Base-by-base conservation (phyloP, 2,797 vertebrate species). In the Gallinago stenura region DNA sequence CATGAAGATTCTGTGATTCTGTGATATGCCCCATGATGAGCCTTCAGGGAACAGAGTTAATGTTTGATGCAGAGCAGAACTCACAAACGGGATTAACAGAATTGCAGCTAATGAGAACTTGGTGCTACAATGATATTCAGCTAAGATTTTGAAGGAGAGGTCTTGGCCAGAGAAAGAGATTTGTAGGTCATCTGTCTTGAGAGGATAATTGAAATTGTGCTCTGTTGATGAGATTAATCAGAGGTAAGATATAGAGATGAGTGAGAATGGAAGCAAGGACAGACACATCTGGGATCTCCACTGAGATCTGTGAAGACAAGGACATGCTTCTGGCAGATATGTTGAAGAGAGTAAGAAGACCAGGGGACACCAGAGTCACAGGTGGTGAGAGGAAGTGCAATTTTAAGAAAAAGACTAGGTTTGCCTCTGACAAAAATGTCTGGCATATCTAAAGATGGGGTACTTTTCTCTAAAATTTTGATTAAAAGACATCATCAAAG, bases 161-260 rank as follows among this genome's bases (percentile, higher is more conserved):
- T 91, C 76, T 78, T 88, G 70, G 46, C 17, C 50, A 82, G 12
- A 24, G 39, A 56, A 75, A 83, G 62, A 91, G 58, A 76, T 91
- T 62, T 88, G 41, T 58, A 90, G 79, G 41, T 93, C 64, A 50
- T 73, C 37, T 78, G 61, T 57, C 78, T 78, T 71, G 64, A 87
- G 61, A 77, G 13, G 46, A 83, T 89, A 91, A 95, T 91, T 85
- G 84, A 85, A 73, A 94, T 86, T 83, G 37, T 64, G 22, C 28
- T 83, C 45, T 75, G 35, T 57, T 94, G 60, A 83, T 5, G 31
- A 91, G 85, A 91, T 95, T 95, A 95, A 94, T 35, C 17, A 75
- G 48, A 89, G 68, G 75, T 68, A 87, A 84, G n/a, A 20, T 79
- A 56, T 5, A 84, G 66, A 89, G 48, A 70, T 30, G 72, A 50